Evolutionary conservation across 1,140 invertebrate genomes (phyloP), one percentile per base, ranked within the genome.

Genomic region (Bradynema listronoti): DNA sequence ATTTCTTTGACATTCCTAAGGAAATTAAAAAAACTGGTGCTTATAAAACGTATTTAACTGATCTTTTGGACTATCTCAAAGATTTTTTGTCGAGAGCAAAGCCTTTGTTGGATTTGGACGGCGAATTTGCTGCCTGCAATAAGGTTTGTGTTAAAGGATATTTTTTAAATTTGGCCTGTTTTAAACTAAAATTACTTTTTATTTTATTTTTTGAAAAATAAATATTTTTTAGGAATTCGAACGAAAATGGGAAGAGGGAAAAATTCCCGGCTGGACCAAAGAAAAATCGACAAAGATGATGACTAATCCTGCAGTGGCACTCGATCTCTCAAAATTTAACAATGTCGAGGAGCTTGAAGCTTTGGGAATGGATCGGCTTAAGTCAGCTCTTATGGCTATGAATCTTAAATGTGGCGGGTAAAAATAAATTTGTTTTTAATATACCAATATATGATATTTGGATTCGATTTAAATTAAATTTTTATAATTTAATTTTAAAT

Each of bases 331-430:
- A 7, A 90, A 90, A 0, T 99, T 97, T 80, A 83, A 81, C 16
- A 92, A 89, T n/a, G 90, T 88, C 86, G 91, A 97, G 81, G 94
- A 99, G 30, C 80, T 98, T 32, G 80, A 90, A 24, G 88, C 94
- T 77, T 79, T 99, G 4, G 95, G 94, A 39, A 80, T 97, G 63
- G 94, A 99, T 83, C 85, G 94, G 78, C 83, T 99, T 1, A 99
- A 99, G 79, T 93, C 90, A 14, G 95, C 92, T 7, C 80, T 99
- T 1, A 88, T 96, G 85, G 94, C 93, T 4, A 79, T 98, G n/a
- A 90, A 90, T 0, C 81, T 99, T 0, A 99, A 99, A 80, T 99
- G 95, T 83, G 95, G 95, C 57, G 95, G 93, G 85, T 85, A 80
- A 78, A 73, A 72, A 34, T 27, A 57, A 16, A 36, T 9, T 4